Base-by-base conservation (phyloP, 2,113 vertebrate species). In the Lates calcarifer region DNA sequence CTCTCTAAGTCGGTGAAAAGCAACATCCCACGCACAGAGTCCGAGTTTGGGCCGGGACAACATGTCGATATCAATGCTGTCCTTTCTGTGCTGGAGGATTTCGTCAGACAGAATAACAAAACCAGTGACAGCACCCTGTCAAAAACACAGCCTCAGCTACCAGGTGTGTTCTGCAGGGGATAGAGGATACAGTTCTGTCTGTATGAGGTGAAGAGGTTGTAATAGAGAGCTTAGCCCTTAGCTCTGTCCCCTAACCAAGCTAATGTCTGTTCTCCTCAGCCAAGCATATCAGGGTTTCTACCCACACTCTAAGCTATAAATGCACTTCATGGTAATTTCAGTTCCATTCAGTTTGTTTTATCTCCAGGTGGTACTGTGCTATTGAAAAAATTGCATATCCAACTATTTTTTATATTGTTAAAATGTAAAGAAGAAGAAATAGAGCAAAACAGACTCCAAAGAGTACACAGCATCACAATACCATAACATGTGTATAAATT, bases 41-140 rank as follows among this genome's bases (percentile, higher is more conserved):
- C 84, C 41, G 93, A 94, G 58, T 88, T 87, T 63, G 67, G 45
- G 0, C 67, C 91, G 13, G 88, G 78, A 37, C 93, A 94, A 37
- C 93, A 94, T 22, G 75, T 84, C 13, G 95, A 97, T 56, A 96
- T 99, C 82, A 96, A 96, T 51, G 87, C 87, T 11, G 92, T 97
- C 1, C 85, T 98, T 49, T 94, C 94, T 20, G 10, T 96, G 62
- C 87, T 97, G 69, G 96, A 97, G 73, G 94, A 96, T 0, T 87
- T 95, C 22, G 91, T 98, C 85, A 92, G 88, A 72, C 89, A 92
- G 79, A 95, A 95, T 69, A 94, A 93, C 84, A 90, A 82, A 81
- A 56, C 24, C 17, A 71, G 81, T 12, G 90, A 96, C 1, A 84
- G 17, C 6, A 2, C 31, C 8, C 39, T 53, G 15, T 89, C 74